A percentile compares a stretch with the other conserved stretches of the same genome.
Evolutionary conservation across 2,797 vertebrate species (phyloP).

Genomic region (Malurus leucopterus): DNA sequence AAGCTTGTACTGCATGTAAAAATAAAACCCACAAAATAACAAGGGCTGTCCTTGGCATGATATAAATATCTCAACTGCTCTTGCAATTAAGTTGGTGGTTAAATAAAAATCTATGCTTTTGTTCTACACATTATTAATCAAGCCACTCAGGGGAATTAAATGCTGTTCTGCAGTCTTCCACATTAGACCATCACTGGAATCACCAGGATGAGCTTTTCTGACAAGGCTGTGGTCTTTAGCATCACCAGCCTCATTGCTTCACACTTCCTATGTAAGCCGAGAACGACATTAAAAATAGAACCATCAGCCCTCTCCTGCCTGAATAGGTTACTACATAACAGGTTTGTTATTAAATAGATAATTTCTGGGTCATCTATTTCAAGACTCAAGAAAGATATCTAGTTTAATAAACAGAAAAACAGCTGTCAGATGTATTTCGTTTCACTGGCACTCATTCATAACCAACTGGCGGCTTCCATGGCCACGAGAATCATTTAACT

Average conservation of each 20-base stretch:
- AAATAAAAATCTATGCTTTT: background rate
- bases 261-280: slow-evolving; percentile 25
- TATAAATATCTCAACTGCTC: background rate
- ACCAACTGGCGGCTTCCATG: background rate
- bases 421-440: slow-evolving; percentile 50
- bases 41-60: background rate
- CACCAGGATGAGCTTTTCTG: background rate
- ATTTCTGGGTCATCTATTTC: slow-evolving; percentile 64
- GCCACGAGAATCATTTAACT: slow-evolving; percentile 24
- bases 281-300: slow-evolving; percentile 27
- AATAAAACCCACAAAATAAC: background rate
- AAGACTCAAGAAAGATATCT: slow-evolving; percentile 15
- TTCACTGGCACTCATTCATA: slow-evolving; percentile 58
- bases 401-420: slow-evolving; percentile 57
- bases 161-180: background rate
- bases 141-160: background rate
- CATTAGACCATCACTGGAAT: background rate
- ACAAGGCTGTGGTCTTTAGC: background rate
- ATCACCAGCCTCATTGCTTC: background rate
- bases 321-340: slow-evolving; percentile 45
- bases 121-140: background rate
- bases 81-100: background rate
- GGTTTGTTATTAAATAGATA: slow-evolving; percentile 53
- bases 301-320: slow-evolving; percentile 1
- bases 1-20: background rate